A percentile compares a stretch with the other conserved stretches of the same genome.
Evolutionary conservation across 2,113 vertebrate species (phyloP).

Genomic region (Neolamprologus toae): DNA sequence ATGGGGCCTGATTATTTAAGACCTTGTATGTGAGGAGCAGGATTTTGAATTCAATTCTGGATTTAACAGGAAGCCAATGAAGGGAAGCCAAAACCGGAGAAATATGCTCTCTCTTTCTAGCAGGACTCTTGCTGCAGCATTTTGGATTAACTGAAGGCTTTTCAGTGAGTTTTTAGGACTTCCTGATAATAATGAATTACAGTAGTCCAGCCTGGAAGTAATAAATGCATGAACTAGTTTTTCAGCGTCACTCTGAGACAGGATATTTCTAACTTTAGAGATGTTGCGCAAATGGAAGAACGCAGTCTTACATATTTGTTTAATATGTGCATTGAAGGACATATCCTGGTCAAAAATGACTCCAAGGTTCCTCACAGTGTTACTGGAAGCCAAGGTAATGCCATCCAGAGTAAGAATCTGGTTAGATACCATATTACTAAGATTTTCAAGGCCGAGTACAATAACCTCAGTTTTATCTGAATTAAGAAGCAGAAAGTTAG

Average conservation of each 20-base stretch:
- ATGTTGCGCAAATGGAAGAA: rapidly evolving
- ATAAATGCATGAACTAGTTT: not conserved
- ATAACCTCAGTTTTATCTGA: not conserved
- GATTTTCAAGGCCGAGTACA: not conserved
- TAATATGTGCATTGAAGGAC: not conserved
- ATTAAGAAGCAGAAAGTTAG: not conserved
- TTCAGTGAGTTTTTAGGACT: rapidly evolving
- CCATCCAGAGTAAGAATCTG: no score
- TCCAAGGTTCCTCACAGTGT: not conserved
- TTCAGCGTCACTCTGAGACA: not conserved
- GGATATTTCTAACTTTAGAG: rapidly evolving
- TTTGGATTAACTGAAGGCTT: no score
- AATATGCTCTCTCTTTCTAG: no score
- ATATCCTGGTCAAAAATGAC: not conserved
- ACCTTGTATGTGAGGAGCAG: no score
- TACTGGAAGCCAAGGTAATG: not conserved
- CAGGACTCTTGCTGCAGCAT: no score
- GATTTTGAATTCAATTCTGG: no score
- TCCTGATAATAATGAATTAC: no score
- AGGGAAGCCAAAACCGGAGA: no score
- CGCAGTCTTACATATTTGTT: not conserved
- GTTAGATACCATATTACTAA: not conserved
- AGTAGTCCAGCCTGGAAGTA: no score
- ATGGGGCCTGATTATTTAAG: no score
- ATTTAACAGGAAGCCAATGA: no score